Base-by-base conservation (phyloP, 1,140 invertebrate genomes). In the Drosophila subpulchrella region DNA sequence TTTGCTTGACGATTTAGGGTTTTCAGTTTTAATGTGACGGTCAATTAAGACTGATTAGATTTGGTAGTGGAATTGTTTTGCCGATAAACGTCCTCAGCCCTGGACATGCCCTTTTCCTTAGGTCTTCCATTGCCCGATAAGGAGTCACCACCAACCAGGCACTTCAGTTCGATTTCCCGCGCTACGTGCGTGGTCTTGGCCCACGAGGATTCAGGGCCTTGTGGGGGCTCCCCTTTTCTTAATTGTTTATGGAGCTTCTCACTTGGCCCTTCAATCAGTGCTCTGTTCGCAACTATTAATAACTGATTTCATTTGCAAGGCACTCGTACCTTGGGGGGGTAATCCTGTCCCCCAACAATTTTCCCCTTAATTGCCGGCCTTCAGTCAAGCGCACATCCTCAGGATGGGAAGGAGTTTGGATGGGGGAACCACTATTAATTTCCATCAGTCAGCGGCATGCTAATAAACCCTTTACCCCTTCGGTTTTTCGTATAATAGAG, bases 11-110 rank as follows among this genome's bases (percentile, higher is more conserved):
- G 55, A 42, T 59, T 67, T 59, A 32, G 50, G 36, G 50, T 42
- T 34, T 57, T 41, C 15, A 38, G 61, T 44, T 78, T 75, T 68
- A 32, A 53, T 42, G 54, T 59, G 44, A 83, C 41, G 75, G 44
- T 78, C 71, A 86, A 86, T 86, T 63, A 73, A 71, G 50, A 13
- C 53, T 71, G 84, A 89, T 89, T 89, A 89, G 84, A 90, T 89
- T 81, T 78, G 51, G 48, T 13, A 46, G 13, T 30, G 57, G 55
- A 66, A 46, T 41, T 30, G 51, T 30, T 61, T 47, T 39, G 42
- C 48, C 50, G 73, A 81, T 67, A 68, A 36, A 20, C 41, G 17
- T 24, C 20, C 44, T 20, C 11, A 66, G 58, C 71, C 57, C 41
- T 67, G 76, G 59, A 61, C 81, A 80, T 71, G 62, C 8, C 36